Base-by-base conservation (phyloP, 2,888 invertebrate genomes). In the Cylloceria caligata region DNA sequence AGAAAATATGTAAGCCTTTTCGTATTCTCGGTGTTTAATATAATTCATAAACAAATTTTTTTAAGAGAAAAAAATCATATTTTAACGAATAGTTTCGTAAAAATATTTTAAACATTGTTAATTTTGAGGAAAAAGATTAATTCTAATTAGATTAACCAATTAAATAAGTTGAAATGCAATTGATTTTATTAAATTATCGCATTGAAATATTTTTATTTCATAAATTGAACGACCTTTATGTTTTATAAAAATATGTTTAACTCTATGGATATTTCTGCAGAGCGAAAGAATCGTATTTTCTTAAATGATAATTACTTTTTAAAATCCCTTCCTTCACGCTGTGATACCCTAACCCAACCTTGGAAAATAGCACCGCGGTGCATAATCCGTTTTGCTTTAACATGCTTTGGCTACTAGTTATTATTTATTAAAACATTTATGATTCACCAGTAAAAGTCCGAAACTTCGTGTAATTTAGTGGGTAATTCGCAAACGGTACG, bases 401-500 rank as follows among this genome's bases (percentile, higher is more conserved):
- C 13, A 21, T n/a, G 36, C 64, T 64, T 11, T 47, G 49, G 27
- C 2, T 11, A 34, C 27, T n/a, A n/a, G 16, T 69, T 69, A 83
- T 88, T 86, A 86, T 87, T 89, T 88, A 86, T 89, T 87, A 88
- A 86, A 83, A 85, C 81, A 81, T 86, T 87, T 87, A 87, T 85
- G 87, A 89, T 87, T 87, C 85, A 64, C 69, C 80, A 84, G 62
- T 86, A 76, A 83, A 84, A 65, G 52, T 69, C 65, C 83, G 81
- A 84, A 57, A 42, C 27, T 49, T 60, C 57, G 49, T 65, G 57
- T 42, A 72, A 52, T 71, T 49, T 13, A 55, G 49, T 81, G 57
- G 52, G 62, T 52, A 65, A 81, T 76, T 55, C 42, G 47, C 11
- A 36, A 62, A 16, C 75, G 55, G 67, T n/a, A 49, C 39, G 34